phyloP scores from a whole-genome alignment of 2,113 vertebrate species.

The Vulpes vulpes region DNA sequence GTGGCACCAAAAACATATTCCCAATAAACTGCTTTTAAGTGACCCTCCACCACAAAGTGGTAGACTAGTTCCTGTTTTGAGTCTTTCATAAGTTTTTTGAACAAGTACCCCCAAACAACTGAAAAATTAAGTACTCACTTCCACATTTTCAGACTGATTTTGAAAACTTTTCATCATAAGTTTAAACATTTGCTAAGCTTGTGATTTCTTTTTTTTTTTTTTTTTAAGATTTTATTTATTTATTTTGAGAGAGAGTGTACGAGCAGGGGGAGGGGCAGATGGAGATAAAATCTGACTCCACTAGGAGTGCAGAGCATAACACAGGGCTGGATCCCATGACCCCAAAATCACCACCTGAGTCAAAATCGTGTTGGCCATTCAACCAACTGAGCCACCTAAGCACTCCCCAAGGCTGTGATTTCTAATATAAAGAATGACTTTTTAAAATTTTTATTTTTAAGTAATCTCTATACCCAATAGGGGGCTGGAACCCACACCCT shows the following conservation, averaged over 20 bases:
- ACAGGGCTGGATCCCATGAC: not conserved
- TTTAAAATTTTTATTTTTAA: not conserved
- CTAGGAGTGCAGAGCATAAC: not conserved
- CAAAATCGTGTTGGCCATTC: not conserved
- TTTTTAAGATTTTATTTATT: not conserved
- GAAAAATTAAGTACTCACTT: not conserved
- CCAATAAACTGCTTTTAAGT: slow-evolving; percentile 28
- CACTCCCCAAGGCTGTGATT: not conserved
- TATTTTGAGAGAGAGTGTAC: not conserved
- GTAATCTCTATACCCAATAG: not conserved
- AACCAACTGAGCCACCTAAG: not conserved
- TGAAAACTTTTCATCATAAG: slow-evolving; percentile 9
- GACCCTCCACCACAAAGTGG: not conserved
- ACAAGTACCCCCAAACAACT: not conserved
- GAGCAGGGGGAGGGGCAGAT: not conserved
- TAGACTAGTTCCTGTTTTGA: slow-evolving; percentile 27
- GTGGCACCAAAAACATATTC: not conserved
- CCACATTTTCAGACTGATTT: not conserved
- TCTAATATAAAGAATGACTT: not conserved
- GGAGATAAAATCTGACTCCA: not conserved
- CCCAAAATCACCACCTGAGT: not conserved
- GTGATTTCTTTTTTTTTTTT: not conserved
- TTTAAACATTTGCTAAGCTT: slow-evolving; percentile 35
- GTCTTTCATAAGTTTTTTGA: slow-evolving; percentile 37
- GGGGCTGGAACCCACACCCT: not conserved